Evolutionary conservation across 2,797 vertebrate genomes (phyloP).

Genomic region (Glossophaga mutica): DNA sequence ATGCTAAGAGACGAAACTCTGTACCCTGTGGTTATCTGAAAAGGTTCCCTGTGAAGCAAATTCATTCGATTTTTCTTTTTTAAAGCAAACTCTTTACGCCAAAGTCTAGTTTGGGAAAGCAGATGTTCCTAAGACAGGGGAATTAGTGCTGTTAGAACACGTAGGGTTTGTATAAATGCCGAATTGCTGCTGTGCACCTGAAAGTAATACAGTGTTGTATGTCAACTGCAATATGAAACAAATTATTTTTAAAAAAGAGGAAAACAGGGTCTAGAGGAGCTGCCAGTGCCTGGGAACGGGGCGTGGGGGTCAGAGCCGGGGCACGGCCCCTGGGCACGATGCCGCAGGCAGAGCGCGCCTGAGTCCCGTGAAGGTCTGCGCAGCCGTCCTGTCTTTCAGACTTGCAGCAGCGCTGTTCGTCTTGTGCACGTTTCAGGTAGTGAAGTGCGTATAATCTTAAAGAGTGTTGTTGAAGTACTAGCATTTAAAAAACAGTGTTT

Average conservation of each 20-base stretch:
- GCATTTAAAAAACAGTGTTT: neutral
- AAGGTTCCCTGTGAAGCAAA: neutral
- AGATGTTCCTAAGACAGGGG: neutral
- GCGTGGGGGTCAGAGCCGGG: too few relatives aligned
- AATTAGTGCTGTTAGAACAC: neutral
- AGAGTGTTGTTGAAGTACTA: neutral
- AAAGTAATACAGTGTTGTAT: neutral
- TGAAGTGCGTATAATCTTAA: neutral
- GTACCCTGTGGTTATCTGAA: neutral
- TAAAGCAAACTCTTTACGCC: neutral
- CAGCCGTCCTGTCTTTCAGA: fast-evolving
- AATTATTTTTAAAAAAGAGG: neutral
- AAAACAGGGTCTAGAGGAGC: neutral
- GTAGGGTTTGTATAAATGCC: neutral
- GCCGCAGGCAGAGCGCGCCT: too few relatives aligned
- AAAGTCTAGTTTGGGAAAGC: neutral
- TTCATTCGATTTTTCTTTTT: neutral
- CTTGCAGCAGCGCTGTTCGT: neutral
- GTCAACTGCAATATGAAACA: neutral
- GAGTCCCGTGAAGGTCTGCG: neutral
- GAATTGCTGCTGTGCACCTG: neutral
- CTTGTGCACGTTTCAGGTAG: neutral
- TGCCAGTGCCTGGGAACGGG: too few relatives aligned
- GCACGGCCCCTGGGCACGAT: neutral
- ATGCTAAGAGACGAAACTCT: neutral